A percentile compares a stretch with the other conserved stretches of the same genome.
Conservation (phyloP, 2,113 vertebrate genomes). For the Gobio gobio region DNA sequence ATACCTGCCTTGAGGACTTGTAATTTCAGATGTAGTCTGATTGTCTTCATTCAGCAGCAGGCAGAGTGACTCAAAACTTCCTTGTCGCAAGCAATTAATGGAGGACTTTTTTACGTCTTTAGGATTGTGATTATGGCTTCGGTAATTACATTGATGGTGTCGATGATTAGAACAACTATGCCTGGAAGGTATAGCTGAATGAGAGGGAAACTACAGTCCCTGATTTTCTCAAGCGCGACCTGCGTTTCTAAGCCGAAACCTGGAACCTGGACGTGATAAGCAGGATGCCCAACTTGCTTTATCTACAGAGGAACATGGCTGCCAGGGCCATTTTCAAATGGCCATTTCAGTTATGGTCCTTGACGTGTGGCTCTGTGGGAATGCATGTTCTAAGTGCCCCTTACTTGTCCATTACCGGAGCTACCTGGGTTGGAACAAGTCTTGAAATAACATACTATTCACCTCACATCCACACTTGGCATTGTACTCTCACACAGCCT, state of each 20-base stretch:
- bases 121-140: constrained; percentile 72
- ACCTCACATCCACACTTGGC: constrained; percentile 22
- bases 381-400: neutral
- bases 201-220: constrained; percentile 51
- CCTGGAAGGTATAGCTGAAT: constrained; percentile 69
- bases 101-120: constrained; percentile 69
- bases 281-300: neutral
- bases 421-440: constrained; percentile 2
- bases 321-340: constrained; percentile 1
- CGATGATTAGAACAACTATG: constrained; percentile 70
- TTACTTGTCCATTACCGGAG: constrained; percentile 15
- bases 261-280: neutral
- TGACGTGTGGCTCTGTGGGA: constrained; percentile 17
- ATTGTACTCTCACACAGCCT: constrained; percentile 40
- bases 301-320: neutral
- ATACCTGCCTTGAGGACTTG: constrained; percentile 14
- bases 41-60: constrained; percentile 56
- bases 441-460: constrained; percentile 6
- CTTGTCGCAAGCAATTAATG: constrained; percentile 69
- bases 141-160: constrained; percentile 68
- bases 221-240: neutral
- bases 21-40: constrained; percentile 21
- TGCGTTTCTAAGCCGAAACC: neutral
- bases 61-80: constrained; percentile 50
- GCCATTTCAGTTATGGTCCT: neutral